phyloP scores from a whole-genome alignment of 2,113 vertebrate species.

The Macquaria australasica region DNA sequence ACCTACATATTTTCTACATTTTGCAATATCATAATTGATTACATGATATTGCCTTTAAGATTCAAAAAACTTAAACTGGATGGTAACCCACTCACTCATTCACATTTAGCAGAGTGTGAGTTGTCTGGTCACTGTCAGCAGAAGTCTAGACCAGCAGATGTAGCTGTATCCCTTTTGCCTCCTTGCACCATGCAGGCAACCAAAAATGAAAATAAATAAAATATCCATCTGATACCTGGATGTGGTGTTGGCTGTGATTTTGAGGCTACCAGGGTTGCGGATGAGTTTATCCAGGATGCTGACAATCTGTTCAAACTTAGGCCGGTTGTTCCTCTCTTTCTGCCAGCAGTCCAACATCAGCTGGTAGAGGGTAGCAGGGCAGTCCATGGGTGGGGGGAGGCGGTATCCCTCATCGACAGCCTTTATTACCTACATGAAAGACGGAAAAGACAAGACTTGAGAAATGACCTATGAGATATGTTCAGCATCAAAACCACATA shows the following conservation, averaged over 20 bases:
- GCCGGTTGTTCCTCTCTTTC: constrained; percentile 98
- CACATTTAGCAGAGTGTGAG: background rate
- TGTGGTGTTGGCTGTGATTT: constrained; percentile 94
- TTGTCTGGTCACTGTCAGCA: no score
- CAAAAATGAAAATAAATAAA: background rate
- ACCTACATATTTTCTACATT: background rate
- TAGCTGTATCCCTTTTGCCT: background rate
- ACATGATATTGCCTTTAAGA: background rate
- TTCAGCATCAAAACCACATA: background rate
- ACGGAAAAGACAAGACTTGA: background rate
- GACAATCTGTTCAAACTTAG: constrained; percentile 99
- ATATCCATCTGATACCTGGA: constrained; percentile 87
- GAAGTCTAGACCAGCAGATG: background rate
- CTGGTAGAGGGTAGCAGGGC: constrained; percentile 96
- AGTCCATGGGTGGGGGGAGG: constrained; percentile 98
- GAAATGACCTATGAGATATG: background rate
- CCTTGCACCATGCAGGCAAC: background rate
- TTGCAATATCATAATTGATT: background rate
- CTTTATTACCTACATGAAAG: constrained; percentile 91
- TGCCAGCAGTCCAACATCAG: constrained; percentile 99
- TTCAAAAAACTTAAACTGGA: background rate
- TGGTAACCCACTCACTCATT: background rate
- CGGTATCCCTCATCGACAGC: constrained; percentile 98
- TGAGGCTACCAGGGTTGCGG: constrained; percentile 96
- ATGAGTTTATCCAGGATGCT: constrained; percentile 99